These are phyloP conservation scores for Bucco capensis DNA, from an alignment of 2,113 vertebrate species.

Conservation along the genomic window DNA sequence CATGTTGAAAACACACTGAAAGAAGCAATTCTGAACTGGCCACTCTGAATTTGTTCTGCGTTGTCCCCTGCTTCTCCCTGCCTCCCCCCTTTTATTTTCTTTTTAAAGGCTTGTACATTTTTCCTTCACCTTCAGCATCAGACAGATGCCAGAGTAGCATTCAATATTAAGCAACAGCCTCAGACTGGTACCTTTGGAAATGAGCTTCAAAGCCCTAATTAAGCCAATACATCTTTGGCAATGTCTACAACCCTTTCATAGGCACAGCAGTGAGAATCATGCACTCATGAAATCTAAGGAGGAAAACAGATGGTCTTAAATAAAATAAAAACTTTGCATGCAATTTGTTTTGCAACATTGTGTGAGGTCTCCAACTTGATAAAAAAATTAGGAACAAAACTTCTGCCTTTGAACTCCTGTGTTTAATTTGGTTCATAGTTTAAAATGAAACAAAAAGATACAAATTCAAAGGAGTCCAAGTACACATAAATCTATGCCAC, in stretches of 20 bases:
- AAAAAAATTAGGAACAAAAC: not conserved
- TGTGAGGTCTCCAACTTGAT: not conserved
- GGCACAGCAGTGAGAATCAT: conserved; percentile 1
- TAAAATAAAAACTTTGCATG: not conserved
- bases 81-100: not conserved
- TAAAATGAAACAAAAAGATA: not conserved
- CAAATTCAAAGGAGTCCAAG: not conserved
- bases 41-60: not conserved
- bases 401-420: not conserved
- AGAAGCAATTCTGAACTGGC: not conserved
- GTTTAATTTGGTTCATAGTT: not conserved
- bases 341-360: conserved; percentile 20
- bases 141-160: not conserved
- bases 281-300: conserved; percentile 1
- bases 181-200: not conserved
- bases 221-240: conserved; percentile 20
- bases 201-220: conserved; percentile 18
- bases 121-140: not conserved
- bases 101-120: not conserved
- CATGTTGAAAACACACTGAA: not conserved
- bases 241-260: conserved; percentile 7
- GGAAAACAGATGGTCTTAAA: conserved; percentile 48
- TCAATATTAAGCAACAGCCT: not conserved
- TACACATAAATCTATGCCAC: not conserved
- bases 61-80: not conserved